A percentile compares a stretch with the other conserved stretches of the same genome.
These are phyloP conservation scores for Prosapia bicincta DNA, from an alignment of 2,888 invertebrate species.

Conservation along the genomic window DNA sequence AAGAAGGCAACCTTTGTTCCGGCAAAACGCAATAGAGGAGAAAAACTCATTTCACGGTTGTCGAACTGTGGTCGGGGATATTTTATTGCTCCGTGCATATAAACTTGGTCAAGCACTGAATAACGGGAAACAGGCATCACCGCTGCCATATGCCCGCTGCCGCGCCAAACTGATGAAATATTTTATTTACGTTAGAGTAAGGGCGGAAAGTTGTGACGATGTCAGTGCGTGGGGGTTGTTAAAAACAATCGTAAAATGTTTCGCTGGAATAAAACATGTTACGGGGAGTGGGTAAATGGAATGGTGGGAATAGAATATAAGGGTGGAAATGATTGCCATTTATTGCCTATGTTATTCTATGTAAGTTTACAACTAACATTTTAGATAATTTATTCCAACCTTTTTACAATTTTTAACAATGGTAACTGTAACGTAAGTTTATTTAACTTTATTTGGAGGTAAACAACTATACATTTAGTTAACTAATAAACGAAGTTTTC, in stretches of 20 bases:
- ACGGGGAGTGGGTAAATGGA: too few species aligned
- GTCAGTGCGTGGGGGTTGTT: not conserved
- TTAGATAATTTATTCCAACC: too few species aligned
- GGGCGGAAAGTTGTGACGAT: not conserved
- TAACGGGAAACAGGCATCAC: not conserved
- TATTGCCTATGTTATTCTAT: too few species aligned
- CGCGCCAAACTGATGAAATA: not conserved
- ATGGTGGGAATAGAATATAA: too few species aligned
- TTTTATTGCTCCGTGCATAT: not conserved
- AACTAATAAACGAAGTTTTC: too few species aligned
- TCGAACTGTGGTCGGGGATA: not conserved
- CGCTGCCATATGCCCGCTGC: not conserved
- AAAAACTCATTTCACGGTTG: slow-evolving; percentile 2
- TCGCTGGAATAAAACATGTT: not conserved
- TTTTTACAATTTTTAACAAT: too few species aligned
- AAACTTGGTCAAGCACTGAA: not conserved
- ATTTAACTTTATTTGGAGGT: too few species aligned
- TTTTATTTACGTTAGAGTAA: not conserved
- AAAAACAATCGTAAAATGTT: not conserved
- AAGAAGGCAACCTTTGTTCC: not conserved
- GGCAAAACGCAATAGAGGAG: not conserved
- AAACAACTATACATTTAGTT: too few species aligned
- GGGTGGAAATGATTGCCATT: too few species aligned
- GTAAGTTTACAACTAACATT: too few species aligned
- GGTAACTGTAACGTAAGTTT: too few species aligned